Evolutionary conservation across 2,797 vertebrate species (phyloP), one percentile per base, ranked within the genome.

Genomic region (Neopelma chrysocephalum): DNA sequence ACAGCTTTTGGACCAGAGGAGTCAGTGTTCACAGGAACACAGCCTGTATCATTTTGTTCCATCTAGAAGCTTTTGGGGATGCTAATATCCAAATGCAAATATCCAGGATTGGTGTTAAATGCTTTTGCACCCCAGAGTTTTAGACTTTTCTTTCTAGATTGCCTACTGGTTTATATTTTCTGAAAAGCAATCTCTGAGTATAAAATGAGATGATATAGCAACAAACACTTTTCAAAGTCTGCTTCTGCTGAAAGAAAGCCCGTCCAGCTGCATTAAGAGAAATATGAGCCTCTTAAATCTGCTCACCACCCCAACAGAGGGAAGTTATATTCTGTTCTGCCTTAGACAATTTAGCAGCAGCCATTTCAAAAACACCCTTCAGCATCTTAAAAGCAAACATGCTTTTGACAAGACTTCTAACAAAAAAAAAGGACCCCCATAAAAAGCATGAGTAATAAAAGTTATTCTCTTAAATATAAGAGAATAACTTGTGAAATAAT

Each of bases 181-280:
- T 84, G 47, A 65, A 82, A 72, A 79, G 58, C 38, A 50, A 23
- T 58, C 42, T 48, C 54, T 58, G 70, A 29, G 53, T 61, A 87
- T 82, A 76, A 94, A 94, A 90, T 62, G 27, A 90, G 73, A 87
- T 72, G 26, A 87, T 84, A 60, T 4, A 82, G 80, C 34, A 92
- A 81, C 18, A 71, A 84, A 61, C 31, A 57, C 32, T 79, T 93
- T 71, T 65, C 19, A 78, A 94, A 66, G 34, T 61, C 50, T 78
- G 15, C 19, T 88, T 15, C 45, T 78, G 36, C 42, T 66, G 56
- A 83, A 93, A 78, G 77, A 57, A 86, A 81, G 26, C 45, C 34
- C 78, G 53, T 78, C 86, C 53, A 89, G 45, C 38, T 93, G 60
- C 73, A 65, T 84, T 87, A 92, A 84, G 78, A 96, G 83, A 94